Evolutionary conservation across 2,797 vertebrate genomes (phyloP), one percentile per base, ranked within the genome.

Genomic region (Geotrypetes seraphini): DNA sequence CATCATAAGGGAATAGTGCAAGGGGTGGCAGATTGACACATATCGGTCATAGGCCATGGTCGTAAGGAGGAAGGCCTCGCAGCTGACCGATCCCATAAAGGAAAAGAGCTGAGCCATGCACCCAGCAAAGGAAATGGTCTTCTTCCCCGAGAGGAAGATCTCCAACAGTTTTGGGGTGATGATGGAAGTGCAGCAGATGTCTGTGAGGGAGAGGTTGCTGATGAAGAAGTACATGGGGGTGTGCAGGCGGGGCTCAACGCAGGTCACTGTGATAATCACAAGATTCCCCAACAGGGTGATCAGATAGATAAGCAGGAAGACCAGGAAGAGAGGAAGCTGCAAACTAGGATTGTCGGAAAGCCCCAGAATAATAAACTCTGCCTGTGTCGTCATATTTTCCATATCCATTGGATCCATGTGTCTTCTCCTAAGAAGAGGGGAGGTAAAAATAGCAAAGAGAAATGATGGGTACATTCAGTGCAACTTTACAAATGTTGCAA

Each of bases 21-120:
- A 17, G 9, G 37, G 28, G 12, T 13, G 10, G 25, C 37, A 39
- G n/a, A 39, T 31, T 19, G 37, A 37, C 8, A 39, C 37, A 25
- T 19, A 39, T 8, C 37, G 29, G 21, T 39, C 37, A 16, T 31
- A 39, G 25, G 28, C 28, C 37, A 39, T 39, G 10, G 19, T 37
- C 10, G 37, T 21, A 12, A 39, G 12, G 16, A 39, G 38, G 2
- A 33, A 20, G 13, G 27, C 27, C 19, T 40, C 38, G 11, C 25
- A 41, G 25, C 39, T 33, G 14, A 41, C 39, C 8, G 41, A 28
- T 6, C 24, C 33, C 15, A 33, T 30, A 7, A 41, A 39, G 28
- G 12, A 41, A 23, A 33, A 25, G 18, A 19, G 33, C 13, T 41
- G 39, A 13, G 21, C 8, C 10, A 41, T 13, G 15, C 39, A 41